phyloP scores from a whole-genome alignment of 2,888 invertebrate genomes.

The Mythimna ferrago region DNA sequence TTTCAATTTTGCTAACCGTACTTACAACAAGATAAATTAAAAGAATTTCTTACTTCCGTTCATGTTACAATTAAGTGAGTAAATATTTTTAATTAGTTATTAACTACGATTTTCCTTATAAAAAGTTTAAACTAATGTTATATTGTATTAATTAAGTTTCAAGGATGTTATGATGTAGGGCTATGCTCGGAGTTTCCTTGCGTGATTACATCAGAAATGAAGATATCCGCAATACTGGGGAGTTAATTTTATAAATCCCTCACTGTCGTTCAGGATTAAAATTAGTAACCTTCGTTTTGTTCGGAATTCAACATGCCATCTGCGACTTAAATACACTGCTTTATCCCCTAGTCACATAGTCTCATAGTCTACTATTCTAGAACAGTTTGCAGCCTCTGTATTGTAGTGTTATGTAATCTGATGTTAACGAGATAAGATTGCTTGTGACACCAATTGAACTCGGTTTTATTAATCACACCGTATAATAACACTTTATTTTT shows the following conservation, averaged over 20 bases:
- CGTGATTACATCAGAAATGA: too few species aligned
- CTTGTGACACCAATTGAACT: slow-evolving; percentile 51
- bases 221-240: too few species aligned
- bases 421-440: slow-evolving; percentile 46
- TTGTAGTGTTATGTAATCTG: slow-evolving; percentile 36
- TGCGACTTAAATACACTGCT: too few species aligned
- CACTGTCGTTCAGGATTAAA: too few species aligned
- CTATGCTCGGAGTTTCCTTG: too few species aligned
- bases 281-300: too few species aligned
- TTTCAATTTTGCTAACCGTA: neutral
- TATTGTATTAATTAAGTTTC: neutral
- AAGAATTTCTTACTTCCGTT: slow-evolving; percentile 3
- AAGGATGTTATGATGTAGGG: neutral
- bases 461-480: slow-evolving; percentile 12
- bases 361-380: neutral
- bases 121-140: neutral
- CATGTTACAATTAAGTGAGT: neutral
- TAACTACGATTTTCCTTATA: slow-evolving; percentile 24
- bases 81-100: slow-evolving; percentile 14
- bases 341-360: too few species aligned
- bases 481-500: neutral
- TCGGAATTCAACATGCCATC: too few species aligned
- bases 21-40: neutral
- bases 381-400: slow-evolving; percentile 6
- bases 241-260: too few species aligned